Percentiles rank a stretch among this genome's conserved stretches.
Evolutionary conservation across 2,797 vertebrate genomes (phyloP).

Genomic region (Pelochelys cantorii): DNA sequence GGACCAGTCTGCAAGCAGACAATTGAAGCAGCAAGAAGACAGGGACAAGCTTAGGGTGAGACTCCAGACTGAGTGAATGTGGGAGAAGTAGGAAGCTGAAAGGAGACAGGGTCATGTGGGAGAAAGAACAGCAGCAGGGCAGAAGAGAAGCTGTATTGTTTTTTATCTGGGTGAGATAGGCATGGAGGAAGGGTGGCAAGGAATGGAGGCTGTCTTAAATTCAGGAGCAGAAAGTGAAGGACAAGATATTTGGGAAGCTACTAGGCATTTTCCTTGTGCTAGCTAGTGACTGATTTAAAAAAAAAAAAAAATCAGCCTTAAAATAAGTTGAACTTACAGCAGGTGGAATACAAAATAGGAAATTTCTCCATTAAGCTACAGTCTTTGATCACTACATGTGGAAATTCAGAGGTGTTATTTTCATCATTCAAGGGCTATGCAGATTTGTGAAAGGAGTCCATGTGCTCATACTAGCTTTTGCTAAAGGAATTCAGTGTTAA

Average conservation of each 20-base stretch:
- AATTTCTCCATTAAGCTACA: neutral
- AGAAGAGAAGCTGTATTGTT: neutral
- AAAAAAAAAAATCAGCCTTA: too few species aligned
- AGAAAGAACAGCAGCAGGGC: neutral
- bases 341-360: neutral
- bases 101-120: neutral
- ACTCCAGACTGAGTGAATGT: neutral
- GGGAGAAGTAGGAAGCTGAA: neutral
- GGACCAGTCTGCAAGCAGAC: neutral
- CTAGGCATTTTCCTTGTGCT: neutral
- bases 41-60: neutral
- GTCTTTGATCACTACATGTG: neutral
- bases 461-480: neutral
- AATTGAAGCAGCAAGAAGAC: neutral
- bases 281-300: neutral
- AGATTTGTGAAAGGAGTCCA: fast-evolving
- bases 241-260: neutral
- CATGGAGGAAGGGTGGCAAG: neutral
- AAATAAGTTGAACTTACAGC: neutral
- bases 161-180: neutral
- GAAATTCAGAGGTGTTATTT: neutral
- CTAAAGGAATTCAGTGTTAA: neutral
- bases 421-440: neutral
- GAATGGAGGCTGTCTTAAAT: neutral
- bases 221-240: neutral